Evolutionary conservation across 2,113 vertebrate species (phyloP).

Genomic region (Rhineura floridana): DNA sequence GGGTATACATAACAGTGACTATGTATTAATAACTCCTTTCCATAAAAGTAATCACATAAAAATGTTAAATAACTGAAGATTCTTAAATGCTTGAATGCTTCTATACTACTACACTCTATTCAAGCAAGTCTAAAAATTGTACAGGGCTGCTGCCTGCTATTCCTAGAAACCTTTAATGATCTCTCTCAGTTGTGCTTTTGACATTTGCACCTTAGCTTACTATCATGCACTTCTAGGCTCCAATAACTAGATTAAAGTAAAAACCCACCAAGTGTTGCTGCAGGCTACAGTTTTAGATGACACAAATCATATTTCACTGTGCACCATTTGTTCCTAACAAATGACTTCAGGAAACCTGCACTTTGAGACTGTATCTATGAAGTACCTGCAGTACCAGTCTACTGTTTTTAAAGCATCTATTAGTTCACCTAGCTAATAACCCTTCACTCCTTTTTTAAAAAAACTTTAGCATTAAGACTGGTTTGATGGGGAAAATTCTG

Average conservation of each 20-base stretch:
- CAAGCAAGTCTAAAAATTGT: conserved; percentile 7
- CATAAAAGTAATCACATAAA: too few relatives aligned
- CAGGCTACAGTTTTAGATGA: conserved; percentile 71
- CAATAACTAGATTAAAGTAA: conserved; percentile 79
- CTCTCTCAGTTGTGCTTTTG: conserved; percentile 54
- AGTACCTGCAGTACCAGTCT: neutral
- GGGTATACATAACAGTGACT: neutral
- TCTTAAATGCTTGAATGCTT: conserved; percentile 21
- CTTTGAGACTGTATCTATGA: conserved; percentile 29
- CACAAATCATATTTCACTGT: conserved; percentile 75
- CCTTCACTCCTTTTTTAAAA: conserved; percentile 39
- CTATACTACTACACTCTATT: conserved; percentile 3
- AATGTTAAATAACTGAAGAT: neutral
- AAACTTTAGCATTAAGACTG: conserved; percentile 7
- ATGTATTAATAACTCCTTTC: neutral
- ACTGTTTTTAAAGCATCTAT: conserved; percentile 35
- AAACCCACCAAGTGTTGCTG: conserved; percentile 69
- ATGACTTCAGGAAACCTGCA: conserved; percentile 59
- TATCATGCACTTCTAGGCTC: conserved; percentile 71
- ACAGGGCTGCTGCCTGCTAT: conserved; percentile 1
- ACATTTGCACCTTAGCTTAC: conserved; percentile 66
- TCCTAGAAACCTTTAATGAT: conserved; percentile 61
- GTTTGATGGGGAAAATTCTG: conserved; percentile 7
- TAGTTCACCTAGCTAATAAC: conserved; percentile 33
- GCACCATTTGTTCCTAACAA: conserved; percentile 65